These are phyloP conservation scores for Eubasilissa regina DNA, from an alignment of 1,140 invertebrate species.

Conservation along the genomic window DNA sequence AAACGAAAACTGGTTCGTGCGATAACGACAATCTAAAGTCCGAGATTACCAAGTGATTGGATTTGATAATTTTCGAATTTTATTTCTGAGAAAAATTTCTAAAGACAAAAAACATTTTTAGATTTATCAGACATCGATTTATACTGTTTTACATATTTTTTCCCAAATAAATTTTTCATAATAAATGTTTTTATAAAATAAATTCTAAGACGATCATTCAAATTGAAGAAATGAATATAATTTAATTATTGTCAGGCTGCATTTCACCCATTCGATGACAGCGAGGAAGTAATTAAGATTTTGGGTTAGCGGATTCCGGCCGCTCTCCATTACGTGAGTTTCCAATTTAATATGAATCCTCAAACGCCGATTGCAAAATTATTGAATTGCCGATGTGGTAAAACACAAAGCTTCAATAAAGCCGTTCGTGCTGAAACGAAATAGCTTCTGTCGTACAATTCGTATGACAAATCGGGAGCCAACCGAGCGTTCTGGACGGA, in stretches of 20 bases:
- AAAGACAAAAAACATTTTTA: no score
- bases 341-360: conserved; percentile 3
- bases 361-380: conserved; percentile 38
- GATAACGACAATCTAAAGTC: not conserved
- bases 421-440: conserved; percentile 33
- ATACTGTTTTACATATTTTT: no score
- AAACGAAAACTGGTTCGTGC: not conserved
- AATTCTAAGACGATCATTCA: no score
- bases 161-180: no score
- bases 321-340: not conserved
- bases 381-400: conserved; percentile 38
- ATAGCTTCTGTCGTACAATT: conserved; percentile 15
- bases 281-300: conserved; percentile 13
- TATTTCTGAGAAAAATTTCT: not conserved
- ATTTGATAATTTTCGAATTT: conserved; percentile 12
- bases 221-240: no score
- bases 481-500: not conserved
- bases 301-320: conserved; percentile 8
- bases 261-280: not conserved
- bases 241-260: not conserved
- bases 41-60: conserved; percentile 22
- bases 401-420: conserved; percentile 39
- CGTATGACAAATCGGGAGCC: conserved; percentile 10
- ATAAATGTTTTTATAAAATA: no score
- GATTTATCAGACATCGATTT: no score